Evolutionary conservation across 1,140 invertebrate species (phyloP), one percentile per base, ranked within the genome.

Genomic region (Gyrodactylus salaris): DNA sequence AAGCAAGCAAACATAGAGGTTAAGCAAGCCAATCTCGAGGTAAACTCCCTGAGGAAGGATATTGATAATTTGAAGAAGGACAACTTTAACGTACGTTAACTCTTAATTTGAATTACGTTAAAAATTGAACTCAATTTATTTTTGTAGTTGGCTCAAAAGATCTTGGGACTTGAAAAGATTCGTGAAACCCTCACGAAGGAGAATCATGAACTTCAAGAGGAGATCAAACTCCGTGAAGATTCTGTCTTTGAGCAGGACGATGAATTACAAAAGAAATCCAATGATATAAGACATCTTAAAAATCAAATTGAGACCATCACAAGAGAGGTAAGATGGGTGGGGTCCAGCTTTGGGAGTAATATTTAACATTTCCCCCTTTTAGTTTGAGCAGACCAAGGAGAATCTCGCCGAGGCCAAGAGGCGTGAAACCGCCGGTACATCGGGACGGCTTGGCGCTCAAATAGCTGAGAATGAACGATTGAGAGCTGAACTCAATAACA

Each of bases 141-240:
- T n/a, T n/a, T 71, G 7, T 71, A 71, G 70, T 25, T 24, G 16
- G 70, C 70, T 25, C 21, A 24, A 21, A 71, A 71, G 25, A 71
- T 71, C 2, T 20, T 21, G 25, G 70, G 25, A 22, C 26, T 25
- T 2, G 70, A 71, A 71, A 71, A 71, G 23, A 25, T 71, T 7
- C 70, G 70, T 2, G 70, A 71, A n/a, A 24, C 21, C 25, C 24
- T 71, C 1, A 25, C 70, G 2, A 71, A 71, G 26, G 70, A 71
- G 25, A 71, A 24, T 25, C 1, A 26, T 24, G 25, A 71, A 1
- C 25, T 71, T 16, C 70, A 71, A 71, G 70, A 21, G 2, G 70
- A 71, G 26, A 71, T 71, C 21, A 71, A 71, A 25, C 19, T 71
- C 1, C 21, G 70, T 24, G 70, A 71, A 71, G 70, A 71, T 7